Base-by-base conservation (phyloP, 1,140 invertebrate species). In the silkworm (Bombyx mori) region DNA sequence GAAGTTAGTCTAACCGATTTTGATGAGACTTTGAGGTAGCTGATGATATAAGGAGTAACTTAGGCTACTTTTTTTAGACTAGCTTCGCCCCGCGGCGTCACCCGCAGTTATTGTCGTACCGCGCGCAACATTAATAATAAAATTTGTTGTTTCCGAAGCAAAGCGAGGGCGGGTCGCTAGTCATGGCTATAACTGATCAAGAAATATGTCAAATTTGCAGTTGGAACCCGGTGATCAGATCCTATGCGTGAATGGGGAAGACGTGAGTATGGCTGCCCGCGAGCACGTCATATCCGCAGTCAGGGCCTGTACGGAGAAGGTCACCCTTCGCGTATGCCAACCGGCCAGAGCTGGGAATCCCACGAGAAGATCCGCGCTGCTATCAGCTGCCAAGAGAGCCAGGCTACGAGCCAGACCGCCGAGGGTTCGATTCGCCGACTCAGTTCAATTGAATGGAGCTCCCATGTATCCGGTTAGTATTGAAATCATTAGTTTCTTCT, bases 231-330 rank as follows among this genome's bases (percentile, higher is more conserved):
- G 95, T 7, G 96, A 98, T 82, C 95, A 97, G 79, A 97, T 98
- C 54, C 89, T 96, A 8, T 90, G 91, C 59, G 95, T 98, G 47
- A 97, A 98, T 77, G 95, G 94, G 0, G 94, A 97, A 87, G 95
- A 98, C 80, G 96, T 98, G 1, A 92, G 93, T 70, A 88, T 91
- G 18, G 94, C 95, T 3, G 94, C 95, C 0, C 83, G 96, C 6
- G 95, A 97, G 82, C 94, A 95, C 83, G 96, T 98, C 42, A 97
- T 98, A 54, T 92, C 96, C 49, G 87, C 97, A 71, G 95, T 98
- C 12, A 90, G 95, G 22, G 93, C 94, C 0, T 96, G 95, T 76
- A 88, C 92, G 45, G 90, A 93, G 7, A 90, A 91, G 12, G 95
- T 97, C 0, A 90, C 89, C 48, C 84, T 97, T 18, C 90, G 92